These are phyloP conservation scores for Herpailurus yagouaroundi DNA, from an alignment of 2,113 vertebrate species.

Conservation along the genomic window DNA sequence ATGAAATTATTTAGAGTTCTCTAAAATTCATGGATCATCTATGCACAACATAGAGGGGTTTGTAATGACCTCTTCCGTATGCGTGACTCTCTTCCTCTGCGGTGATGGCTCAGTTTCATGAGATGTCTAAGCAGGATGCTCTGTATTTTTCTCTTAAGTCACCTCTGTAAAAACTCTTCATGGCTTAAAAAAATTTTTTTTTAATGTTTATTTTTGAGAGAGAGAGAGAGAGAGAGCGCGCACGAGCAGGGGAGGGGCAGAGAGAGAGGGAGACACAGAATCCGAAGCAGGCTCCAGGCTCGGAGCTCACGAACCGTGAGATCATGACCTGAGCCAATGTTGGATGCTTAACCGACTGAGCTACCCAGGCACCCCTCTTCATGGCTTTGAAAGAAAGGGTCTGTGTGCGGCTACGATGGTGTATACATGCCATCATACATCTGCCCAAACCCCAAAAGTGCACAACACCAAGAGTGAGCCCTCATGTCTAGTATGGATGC, in stretches of 20 bases:
- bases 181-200: background rate
- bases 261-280: too few relatives aligned
- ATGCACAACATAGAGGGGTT: rapidly evolving
- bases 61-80: background rate
- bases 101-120: too few relatives aligned
- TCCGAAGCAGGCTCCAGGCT: too few relatives aligned
- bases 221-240: too few relatives aligned
- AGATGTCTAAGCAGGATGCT: background rate
- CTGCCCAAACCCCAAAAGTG: background rate
- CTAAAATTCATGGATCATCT: background rate
- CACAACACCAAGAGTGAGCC: background rate
- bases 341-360: too few relatives aligned
- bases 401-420: background rate
- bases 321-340: too few relatives aligned
- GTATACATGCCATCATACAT: background rate
- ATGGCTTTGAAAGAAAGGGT: background rate
- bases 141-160: background rate
- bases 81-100: background rate
- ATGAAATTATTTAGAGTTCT: background rate
- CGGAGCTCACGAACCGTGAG: too few relatives aligned
- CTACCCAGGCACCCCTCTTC: background rate
- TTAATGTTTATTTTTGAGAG: too few relatives aligned
- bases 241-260: too few relatives aligned
- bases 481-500: rapidly evolving
- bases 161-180: rapidly evolving